These are phyloP conservation scores for Barbus barbus DNA, from an alignment of 2,113 vertebrate species.

Conservation along the genomic window DNA sequence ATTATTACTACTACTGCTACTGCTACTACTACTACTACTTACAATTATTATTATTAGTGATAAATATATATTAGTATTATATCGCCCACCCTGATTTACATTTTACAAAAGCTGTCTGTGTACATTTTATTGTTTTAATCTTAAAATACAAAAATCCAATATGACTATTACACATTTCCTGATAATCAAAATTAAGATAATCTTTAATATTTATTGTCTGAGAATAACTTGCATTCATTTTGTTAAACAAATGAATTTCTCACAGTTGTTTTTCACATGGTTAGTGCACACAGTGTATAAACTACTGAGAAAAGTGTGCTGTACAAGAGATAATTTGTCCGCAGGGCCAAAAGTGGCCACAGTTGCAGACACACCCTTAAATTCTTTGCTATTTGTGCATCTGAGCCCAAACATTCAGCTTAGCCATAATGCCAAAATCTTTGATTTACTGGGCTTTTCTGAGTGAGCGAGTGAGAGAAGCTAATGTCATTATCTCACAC, in stretches of 20 bases:
- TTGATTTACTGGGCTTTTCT: conserved; percentile 31
- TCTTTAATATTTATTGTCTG: too few species aligned
- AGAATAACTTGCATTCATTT: too few species aligned
- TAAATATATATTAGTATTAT: neutral
- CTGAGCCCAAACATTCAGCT: neutral
- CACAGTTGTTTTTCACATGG: neutral
- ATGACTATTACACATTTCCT: neutral
- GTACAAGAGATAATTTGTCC: neutral
- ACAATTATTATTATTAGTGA: too few species aligned
- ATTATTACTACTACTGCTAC: too few species aligned
- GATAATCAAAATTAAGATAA: neutral
- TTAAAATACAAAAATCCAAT: too few species aligned
- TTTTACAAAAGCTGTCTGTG: too few species aligned
- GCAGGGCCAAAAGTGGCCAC: neutral
- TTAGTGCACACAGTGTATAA: neutral
- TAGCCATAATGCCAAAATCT: neutral
- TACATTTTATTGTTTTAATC: neutral
- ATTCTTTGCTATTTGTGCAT: neutral
- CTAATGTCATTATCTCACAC: conserved; percentile 79
- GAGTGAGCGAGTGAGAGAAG: conserved; percentile 69
- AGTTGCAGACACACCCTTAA: neutral
- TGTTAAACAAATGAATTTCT: neutral
- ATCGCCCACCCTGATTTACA: neutral
- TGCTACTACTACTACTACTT: too few species aligned
- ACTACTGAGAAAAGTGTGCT: neutral